A percentile compares a stretch with the other conserved stretches of the same genome.
Conservation (phyloP, 2,797 vertebrate genomes). For the Coendou prehensilis region DNA sequence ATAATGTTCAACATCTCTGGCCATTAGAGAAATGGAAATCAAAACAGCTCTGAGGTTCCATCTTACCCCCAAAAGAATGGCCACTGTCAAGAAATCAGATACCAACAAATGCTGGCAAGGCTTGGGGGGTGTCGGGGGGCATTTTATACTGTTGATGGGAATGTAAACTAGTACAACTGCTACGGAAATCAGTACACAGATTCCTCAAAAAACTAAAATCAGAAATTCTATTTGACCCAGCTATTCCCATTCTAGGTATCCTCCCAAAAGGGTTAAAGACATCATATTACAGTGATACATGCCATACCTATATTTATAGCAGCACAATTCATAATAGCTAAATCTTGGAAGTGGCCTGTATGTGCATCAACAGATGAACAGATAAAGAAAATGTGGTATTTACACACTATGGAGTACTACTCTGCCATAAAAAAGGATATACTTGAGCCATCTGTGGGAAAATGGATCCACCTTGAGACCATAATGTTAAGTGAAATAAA, state of each 20-base stretch:
- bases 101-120: not conserved
- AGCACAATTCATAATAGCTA: not conserved
- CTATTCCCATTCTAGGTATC: not conserved
- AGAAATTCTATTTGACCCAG: not conserved
- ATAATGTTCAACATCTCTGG: not conserved
- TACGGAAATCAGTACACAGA: not conserved
- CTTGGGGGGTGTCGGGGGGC: accelerated
- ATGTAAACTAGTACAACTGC: not conserved
- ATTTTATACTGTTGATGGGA: not conserved
- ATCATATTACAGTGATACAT: not conserved
- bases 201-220: not conserved
- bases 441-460: not conserved
- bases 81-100: not conserved
- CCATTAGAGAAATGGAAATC: not conserved
- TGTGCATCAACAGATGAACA: not conserved
- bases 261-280: not conserved
- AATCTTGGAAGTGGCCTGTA: not conserved
- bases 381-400: not conserved
- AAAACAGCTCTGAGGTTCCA: not conserved
- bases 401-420: not conserved
- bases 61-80: not conserved
- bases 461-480: not conserved
- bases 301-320: not conserved
- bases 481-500: not conserved
- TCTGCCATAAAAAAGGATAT: not conserved